phyloP scores from a whole-genome alignment of 2,113 vertebrate species.

The Trematomus loennbergii region DNA sequence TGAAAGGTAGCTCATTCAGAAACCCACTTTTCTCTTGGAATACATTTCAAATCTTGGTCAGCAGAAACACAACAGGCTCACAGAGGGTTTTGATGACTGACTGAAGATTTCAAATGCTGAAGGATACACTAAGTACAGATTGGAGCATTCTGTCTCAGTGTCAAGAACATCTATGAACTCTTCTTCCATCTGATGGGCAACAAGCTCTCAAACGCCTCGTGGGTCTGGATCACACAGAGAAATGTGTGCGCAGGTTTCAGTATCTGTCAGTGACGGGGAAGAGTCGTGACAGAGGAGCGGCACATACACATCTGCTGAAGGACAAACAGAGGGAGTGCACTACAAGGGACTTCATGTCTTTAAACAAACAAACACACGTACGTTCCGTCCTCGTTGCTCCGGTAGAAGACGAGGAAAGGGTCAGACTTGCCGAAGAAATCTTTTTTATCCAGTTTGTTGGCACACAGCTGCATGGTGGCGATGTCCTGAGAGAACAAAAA shows the following conservation, averaged over 20 bases:
- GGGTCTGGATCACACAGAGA: conserved; percentile 27
- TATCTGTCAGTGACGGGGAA: not conserved
- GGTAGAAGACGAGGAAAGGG: conserved; percentile 94
- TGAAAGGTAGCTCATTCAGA: not conserved
- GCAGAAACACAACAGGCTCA: not conserved
- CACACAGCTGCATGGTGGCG: conserved; percentile 93
- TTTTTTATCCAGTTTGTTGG: conserved; percentile 94
- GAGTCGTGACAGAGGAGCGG: not conserved
- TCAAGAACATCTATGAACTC: conserved; percentile 32
- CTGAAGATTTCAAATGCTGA: conserved; percentile 12
- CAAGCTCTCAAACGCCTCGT: not conserved
- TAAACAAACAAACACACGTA: conserved; percentile 74
- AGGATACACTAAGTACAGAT: not conserved
- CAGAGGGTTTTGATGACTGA: conserved; percentile 1
- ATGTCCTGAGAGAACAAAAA: conserved; percentile 85
- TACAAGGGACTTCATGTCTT: not conserved
- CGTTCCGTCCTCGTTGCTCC: conserved; percentile 95
- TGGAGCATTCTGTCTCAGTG: conserved; percentile 16
- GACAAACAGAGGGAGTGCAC: conserved; percentile 14
- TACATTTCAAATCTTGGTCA: not conserved
- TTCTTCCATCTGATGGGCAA: not conserved
- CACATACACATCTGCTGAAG: not conserved
- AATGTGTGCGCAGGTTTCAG: conserved; percentile 14
- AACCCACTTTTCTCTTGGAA: not conserved
- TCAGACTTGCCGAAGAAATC: conserved; percentile 93